Conservation (phyloP, 2,797 vertebrate species). For the Dendrocincla fuliginosa region DNA sequence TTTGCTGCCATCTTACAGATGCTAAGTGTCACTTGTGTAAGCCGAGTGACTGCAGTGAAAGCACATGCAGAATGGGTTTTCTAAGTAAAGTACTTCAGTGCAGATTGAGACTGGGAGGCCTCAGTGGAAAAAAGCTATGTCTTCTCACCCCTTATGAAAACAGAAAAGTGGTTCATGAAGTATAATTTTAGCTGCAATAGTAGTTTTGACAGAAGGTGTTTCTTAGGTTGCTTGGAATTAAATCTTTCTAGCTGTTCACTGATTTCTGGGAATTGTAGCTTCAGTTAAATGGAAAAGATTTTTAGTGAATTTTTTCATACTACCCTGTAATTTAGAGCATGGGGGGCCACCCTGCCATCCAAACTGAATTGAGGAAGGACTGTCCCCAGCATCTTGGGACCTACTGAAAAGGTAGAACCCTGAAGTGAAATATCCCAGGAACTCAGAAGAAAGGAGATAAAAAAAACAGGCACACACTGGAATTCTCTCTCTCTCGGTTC, state of each 20-base stretch:
- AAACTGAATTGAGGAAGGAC: neutral
- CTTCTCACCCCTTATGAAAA: neutral
- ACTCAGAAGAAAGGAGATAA: neutral
- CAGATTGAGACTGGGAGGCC: neutral
- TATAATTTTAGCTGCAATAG: neutral
- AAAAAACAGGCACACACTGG: neutral
- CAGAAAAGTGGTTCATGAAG: neutral
- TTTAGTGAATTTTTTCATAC: neutral
- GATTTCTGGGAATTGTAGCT: neutral
- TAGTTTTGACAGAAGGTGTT: neutral
- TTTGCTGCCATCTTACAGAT: neutral
- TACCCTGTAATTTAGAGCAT: neutral
- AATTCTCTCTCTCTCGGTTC: neutral
- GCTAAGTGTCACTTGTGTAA: neutral
- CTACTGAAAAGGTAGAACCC: neutral
- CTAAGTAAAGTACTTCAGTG: neutral
- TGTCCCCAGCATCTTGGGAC: neutral
- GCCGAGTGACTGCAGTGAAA: neutral
- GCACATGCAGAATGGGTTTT: fast-evolving
- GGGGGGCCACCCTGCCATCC: neutral
- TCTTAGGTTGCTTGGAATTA: neutral
- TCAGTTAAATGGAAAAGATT: neutral
- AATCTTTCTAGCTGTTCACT: neutral
- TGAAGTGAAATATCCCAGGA: neutral
- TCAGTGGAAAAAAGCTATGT: neutral